Conservation (phyloP, 2,888 invertebrate genomes). For the Campoplex capitator region DNA sequence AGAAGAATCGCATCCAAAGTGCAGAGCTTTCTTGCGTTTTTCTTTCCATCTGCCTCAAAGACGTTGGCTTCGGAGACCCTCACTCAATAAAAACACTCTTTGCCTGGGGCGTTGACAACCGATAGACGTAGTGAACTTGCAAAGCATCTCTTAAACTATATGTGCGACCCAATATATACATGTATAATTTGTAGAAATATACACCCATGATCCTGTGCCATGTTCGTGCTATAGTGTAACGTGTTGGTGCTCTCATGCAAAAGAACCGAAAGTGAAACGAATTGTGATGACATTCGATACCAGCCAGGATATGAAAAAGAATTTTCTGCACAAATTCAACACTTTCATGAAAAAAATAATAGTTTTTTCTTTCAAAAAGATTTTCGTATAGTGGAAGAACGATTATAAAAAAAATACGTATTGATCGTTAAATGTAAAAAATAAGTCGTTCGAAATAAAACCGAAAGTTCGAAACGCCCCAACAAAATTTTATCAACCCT, state of each 20-base stretch:
- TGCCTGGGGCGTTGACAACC: constrained; percentile 43
- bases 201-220: constrained; percentile 26
- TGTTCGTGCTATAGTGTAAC: constrained; percentile 17
- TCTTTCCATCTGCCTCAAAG: constrained; percentile 25
- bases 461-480: background rate
- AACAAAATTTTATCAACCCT: constrained; percentile 20
- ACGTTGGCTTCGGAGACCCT: constrained; percentile 39
- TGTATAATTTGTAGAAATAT: constrained; percentile 20
- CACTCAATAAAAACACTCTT: constrained; percentile 55
- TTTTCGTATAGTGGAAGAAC: background rate
- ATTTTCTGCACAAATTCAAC: background rate
- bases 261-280: constrained; percentile 5
- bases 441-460: constrained; percentile 5
- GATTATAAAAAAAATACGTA: background rate
- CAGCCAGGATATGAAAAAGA: background rate
- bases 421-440: background rate
- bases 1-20: constrained; percentile 19
- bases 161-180: constrained; percentile 6
- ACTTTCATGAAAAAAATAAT: background rate
- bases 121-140: constrained; percentile 21
- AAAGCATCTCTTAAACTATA: constrained; percentile 25
- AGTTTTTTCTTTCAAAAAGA: background rate
- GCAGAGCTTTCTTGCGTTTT: constrained; percentile 31
- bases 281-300: constrained; percentile 15
- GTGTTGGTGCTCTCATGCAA: background rate